A percentile compares a stretch with the other conserved stretches of the same genome.
Evolutionary conservation across 2,113 vertebrate genomes (phyloP).

Genomic region (Melanostigma gelatinosum): DNA sequence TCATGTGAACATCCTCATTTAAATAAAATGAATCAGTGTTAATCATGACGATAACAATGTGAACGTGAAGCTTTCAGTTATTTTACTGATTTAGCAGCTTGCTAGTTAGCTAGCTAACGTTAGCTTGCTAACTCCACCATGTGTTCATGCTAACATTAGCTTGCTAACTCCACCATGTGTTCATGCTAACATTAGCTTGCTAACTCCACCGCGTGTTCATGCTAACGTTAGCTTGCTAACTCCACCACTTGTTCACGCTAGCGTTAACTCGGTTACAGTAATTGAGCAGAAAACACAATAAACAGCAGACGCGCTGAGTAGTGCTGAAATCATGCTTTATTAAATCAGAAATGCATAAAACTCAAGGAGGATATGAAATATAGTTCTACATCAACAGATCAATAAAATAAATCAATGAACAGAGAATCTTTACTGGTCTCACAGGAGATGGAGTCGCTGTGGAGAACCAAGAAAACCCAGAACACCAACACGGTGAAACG

Average conservation of each 20-base stretch:
- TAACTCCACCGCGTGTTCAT: not conserved
- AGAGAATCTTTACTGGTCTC: slow-evolving; percentile 75
- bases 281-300: not conserved
- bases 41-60: too few relatives aligned
- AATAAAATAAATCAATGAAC: slow-evolving; percentile 85
- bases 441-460: slow-evolving; percentile 85
- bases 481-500: slow-evolving; percentile 78
- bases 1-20: too few relatives aligned
- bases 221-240: not conserved
- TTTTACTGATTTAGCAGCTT: too few relatives aligned
- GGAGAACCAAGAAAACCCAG: slow-evolving; percentile 84
- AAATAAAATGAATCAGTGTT: too few relatives aligned
- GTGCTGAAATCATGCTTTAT: slow-evolving; percentile 99
- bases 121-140: not conserved
- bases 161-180: not conserved
- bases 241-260: not conserved
- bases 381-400: slow-evolving; percentile 86
- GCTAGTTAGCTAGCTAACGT: not conserved
- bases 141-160: not conserved
- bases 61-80: too few relatives aligned
- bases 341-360: slow-evolving; percentile 89
- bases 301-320: slow-evolving; percentile 55
- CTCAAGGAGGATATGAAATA: slow-evolving; percentile 90
- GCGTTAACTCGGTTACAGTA: not conserved
- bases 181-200: not conserved